phyloP scores from a whole-genome alignment of 2,888 invertebrate genomes.

The Hypena proboscidalis region DNA sequence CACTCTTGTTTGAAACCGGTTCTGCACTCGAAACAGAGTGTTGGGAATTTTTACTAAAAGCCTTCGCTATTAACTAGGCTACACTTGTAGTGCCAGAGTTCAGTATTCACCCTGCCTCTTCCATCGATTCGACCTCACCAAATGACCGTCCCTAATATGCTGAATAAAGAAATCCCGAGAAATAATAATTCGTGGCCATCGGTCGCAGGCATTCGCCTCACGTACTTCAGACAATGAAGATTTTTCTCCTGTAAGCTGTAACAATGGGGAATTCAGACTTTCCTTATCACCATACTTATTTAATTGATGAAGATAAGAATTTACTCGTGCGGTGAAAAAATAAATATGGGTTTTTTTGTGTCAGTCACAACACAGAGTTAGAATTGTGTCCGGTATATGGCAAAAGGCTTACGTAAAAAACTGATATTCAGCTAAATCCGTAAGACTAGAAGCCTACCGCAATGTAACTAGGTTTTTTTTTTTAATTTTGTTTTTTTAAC shows the following conservation, averaged over 20 bases:
- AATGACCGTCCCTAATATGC: slow-evolving; percentile 47
- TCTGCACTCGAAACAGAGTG: too few relatives aligned
- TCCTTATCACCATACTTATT: slow-evolving; percentile 23
- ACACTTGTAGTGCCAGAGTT: neutral
- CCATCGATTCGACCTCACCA: slow-evolving; percentile 31
- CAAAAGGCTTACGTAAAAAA: too few relatives aligned
- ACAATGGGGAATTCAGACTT: slow-evolving; percentile 58
- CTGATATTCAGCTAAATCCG: too few relatives aligned
- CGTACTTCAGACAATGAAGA: slow-evolving; percentile 71
- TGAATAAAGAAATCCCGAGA: slow-evolving; percentile 58
- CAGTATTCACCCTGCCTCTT: slow-evolving; percentile 18
- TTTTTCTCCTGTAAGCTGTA: slow-evolving; percentile 52
- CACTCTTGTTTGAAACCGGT: too few relatives aligned
- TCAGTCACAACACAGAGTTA: too few relatives aligned
- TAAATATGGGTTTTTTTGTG: too few relatives aligned
- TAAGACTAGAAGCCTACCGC: too few relatives aligned
- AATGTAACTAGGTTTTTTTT: too few relatives aligned
- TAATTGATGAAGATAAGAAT: slow-evolving; percentile 41
- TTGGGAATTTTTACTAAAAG: neutral
- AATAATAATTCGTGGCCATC: slow-evolving; percentile 70
- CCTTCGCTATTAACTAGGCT: neutral
- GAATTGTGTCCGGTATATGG: too few relatives aligned
- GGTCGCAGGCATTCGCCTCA: slow-evolving; percentile 62
- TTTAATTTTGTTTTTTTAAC: too few relatives aligned
- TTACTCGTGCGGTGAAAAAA: too few relatives aligned